These are phyloP conservation scores for Microctenopoma stevenorrisi DNA, from an alignment of 2,797 vertebrate species.

Conservation along the genomic window DNA sequence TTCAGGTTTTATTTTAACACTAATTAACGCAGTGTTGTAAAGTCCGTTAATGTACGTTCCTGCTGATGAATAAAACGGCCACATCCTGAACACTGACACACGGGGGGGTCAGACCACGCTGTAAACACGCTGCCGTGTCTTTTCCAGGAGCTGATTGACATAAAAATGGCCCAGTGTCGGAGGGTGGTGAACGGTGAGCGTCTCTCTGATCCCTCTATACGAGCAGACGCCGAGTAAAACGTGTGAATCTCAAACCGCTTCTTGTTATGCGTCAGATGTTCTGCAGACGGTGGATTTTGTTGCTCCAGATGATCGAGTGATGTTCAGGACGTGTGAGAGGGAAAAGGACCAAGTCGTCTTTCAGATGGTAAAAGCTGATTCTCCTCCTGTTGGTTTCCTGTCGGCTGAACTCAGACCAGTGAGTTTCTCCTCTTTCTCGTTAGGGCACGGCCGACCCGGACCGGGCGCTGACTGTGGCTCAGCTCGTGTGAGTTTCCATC, in stretches of 20 bases:
- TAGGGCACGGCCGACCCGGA: slow-evolving; percentile 94
- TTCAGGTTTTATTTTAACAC: too few relatives aligned
- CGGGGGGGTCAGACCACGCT: too few relatives aligned
- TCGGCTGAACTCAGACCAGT: neutral
- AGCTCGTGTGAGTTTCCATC: slow-evolving; percentile 87
- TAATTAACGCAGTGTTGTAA: too few relatives aligned
- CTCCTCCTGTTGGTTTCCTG: neutral
- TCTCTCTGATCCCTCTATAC: too few relatives aligned
- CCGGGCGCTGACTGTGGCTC: slow-evolving; percentile 91
- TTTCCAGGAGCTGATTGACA: slow-evolving; percentile 93
- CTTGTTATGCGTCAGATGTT: slow-evolving; percentile 59
- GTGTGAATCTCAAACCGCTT: neutral
- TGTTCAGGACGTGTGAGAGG: slow-evolving; percentile 93
- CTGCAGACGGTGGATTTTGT: slow-evolving; percentile 94
- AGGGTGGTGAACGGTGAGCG: slow-evolving; percentile 90
- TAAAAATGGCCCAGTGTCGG: slow-evolving; percentile 94
- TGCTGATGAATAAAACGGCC: too few relatives aligned
- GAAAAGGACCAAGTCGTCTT: slow-evolving; percentile 90
- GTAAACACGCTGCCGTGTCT: slow-evolving; percentile 25
- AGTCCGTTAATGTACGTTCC: too few relatives aligned
- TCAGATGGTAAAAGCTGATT: slow-evolving; percentile 89
- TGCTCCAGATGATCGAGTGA: slow-evolving; percentile 92
- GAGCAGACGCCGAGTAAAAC: neutral
- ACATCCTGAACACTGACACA: too few relatives aligned
- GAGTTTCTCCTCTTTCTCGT: slow-evolving; percentile 17